Evolutionary conservation across 1,140 invertebrate species (phyloP), one percentile per base, ranked within the genome.

Genomic region (Trissolcus basalis): DNA sequence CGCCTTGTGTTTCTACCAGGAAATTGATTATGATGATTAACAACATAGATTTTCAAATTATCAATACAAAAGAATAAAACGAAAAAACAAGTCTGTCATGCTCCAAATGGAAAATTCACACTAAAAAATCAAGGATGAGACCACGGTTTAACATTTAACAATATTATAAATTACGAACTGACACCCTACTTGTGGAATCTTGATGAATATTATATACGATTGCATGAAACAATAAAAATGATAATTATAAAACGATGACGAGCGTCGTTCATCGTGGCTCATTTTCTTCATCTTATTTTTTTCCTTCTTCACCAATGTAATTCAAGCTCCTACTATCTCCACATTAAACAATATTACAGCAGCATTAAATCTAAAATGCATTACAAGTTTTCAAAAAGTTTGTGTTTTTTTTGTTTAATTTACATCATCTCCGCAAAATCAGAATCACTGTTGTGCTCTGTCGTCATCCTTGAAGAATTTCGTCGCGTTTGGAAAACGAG

Each of bases 401-500:
- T n/a, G n/a, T n/a, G n/a, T n/a, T n/a, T n/a, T n/a, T n/a, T n/a
- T 27, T 27, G 19, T 27, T 27, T 6, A 27, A 27, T 3, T 27
- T 27, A 27, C 19, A 27, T 27, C 19, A 3, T 1, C 19, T 1
- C 19, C 19, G 6, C 9, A 3, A 39, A 11, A 2, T 35, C 33
- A 39, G 3, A 9, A 39, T 65, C 59, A 85, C 82, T 86, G 78
- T 74, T 86, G 85, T 14, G 80, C 6, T 58, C 79, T 41, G 16
- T 85, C 80, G 10, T 85, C 77, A 33, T 87, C 80, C 12, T 80
- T 49, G 51, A 89, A 88, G 51, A 81, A 87, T 43, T 85, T 88
- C 4, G 82, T 87, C 3, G 87, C 88, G 44, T 89, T 88, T 0
- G 87, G 87, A 45, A 89, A 89, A 41, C 87, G 83, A 8, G 67